Conservation (phyloP, 1,140 invertebrate species). For the Atopsyche davidsoni region DNA sequence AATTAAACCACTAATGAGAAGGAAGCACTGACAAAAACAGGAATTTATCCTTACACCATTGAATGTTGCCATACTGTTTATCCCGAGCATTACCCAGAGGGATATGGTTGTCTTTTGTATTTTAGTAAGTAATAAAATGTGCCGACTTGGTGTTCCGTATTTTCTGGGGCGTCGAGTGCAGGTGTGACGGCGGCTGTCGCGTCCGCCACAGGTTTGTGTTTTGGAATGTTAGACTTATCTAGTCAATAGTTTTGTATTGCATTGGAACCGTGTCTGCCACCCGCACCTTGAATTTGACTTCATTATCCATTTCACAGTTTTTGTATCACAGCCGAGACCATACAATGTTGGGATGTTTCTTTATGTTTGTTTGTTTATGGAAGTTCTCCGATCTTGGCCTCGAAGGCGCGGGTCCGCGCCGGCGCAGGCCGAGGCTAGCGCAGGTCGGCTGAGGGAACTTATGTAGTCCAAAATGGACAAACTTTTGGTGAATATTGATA, state of each 20-base stretch:
- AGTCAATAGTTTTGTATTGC: conserved; percentile 27
- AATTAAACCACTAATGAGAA: too few species aligned
- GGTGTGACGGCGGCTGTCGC: too few species aligned
- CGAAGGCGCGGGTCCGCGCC: too few species aligned
- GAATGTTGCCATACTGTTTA: too few species aligned
- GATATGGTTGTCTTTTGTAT: conserved; percentile 29
- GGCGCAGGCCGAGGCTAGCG: conserved; percentile 1
- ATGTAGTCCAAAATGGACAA: conserved; percentile 31
- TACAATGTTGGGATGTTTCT: too few species aligned
- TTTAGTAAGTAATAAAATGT: conserved; percentile 31
- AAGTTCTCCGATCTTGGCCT: neutral
- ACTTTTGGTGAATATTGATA: conserved; percentile 24
- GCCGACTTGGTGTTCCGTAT: conserved; percentile 29
- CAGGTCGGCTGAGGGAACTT: conserved; percentile 22
- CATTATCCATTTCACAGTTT: conserved; percentile 5
- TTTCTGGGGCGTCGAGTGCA: too few species aligned
- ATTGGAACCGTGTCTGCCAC: conserved; percentile 23
- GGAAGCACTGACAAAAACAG: too few species aligned
- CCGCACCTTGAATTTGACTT: conserved; percentile 14
- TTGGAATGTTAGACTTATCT: conserved; percentile 28
- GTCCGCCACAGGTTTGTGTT: conserved; percentile 23
- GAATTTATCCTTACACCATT: too few species aligned
- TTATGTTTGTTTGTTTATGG: conserved; percentile 7
- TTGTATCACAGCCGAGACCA: neutral
- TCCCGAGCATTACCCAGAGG: conserved; percentile 12